These are phyloP conservation scores for Dendronephthya gigantea DNA, from an alignment of 64 coral and sea anemone species.

Conservation along the genomic window DNA sequence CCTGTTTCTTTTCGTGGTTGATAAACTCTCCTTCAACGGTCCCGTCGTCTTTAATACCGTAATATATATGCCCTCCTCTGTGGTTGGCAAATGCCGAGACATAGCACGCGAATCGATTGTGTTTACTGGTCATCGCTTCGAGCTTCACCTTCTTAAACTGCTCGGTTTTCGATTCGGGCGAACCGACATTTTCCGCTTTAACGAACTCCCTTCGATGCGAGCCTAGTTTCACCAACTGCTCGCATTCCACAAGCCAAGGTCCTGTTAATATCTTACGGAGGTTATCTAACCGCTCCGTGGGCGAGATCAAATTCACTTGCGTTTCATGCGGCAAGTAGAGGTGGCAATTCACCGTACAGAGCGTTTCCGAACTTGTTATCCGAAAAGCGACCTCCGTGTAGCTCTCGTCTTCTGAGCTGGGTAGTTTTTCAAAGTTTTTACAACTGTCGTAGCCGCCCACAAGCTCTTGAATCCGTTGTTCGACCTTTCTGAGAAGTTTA, in stretches of 20 bases:
- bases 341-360: background rate
- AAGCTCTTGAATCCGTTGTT: background rate
- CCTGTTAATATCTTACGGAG: background rate
- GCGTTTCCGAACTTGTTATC: background rate
- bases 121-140: background rate
- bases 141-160: background rate
- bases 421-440: no score
- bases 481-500: background rate
- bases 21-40: background rate
- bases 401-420: background rate
- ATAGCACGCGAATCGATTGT: background rate
- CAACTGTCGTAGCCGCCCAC: background rate
- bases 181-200: background rate
- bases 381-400: background rate
- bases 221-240: background rate
- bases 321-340: background rate
- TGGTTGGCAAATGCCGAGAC: background rate
- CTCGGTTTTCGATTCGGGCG: background rate
- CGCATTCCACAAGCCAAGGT: no score
- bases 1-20: background rate
- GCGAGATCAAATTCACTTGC: background rate
- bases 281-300: background rate
- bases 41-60: slow-evolving; percentile 1
- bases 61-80: background rate
- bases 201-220: background rate